A percentile compares a stretch with the other conserved stretches of the same genome.
phyloP scores from a whole-genome alignment of 2,888 invertebrate genomes.

The Polydrusus cervinus region DNA sequence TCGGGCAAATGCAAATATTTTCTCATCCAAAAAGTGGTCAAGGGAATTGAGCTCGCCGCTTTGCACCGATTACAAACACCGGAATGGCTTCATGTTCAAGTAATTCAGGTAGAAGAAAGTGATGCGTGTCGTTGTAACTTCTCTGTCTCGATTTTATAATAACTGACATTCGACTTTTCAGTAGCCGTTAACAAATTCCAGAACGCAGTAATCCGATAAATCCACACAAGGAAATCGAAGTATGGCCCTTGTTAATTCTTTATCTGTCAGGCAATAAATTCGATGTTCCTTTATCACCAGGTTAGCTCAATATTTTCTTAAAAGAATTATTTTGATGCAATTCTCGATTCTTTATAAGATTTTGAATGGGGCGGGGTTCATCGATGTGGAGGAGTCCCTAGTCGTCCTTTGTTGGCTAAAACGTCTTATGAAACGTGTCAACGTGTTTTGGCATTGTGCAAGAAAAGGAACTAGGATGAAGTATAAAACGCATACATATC shows the following conservation, averaged over 20 bases:
- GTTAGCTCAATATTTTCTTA: conserved; percentile 20
- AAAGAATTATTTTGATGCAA: conserved; percentile 34
- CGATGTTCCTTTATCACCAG: conserved; percentile 17
- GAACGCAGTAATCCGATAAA: conserved; percentile 16
- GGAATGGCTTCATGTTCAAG: too few relatives aligned
- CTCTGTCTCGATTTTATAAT: too few relatives aligned
- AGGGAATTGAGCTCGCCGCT: too few relatives aligned
- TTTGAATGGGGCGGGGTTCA: conserved; percentile 18
- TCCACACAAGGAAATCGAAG: not conserved
- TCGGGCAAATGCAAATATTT: too few relatives aligned
- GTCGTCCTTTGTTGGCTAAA: conserved; percentile 36
- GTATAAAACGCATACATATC: conserved; percentile 2
- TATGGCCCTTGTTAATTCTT: conserved; percentile 3
- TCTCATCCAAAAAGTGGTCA: too few relatives aligned
- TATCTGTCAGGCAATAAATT: conserved; percentile 44
- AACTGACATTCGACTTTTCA: too few relatives aligned
- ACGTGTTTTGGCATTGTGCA: conserved; percentile 31
- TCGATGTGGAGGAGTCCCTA: conserved; percentile 32
- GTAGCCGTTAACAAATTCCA: not conserved
- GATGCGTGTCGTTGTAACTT: too few relatives aligned
- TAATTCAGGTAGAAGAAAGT: too few relatives aligned
- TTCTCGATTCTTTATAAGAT: conserved; percentile 30
- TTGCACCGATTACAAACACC: too few relatives aligned
- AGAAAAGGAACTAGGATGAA: conserved; percentile 15
- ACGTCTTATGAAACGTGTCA: conserved; percentile 43